A percentile compares a stretch with the other conserved stretches of the same genome.
These are phyloP conservation scores for Bugula neritina DNA, from an alignment of 2,888 invertebrate species.

Conservation along the genomic window DNA sequence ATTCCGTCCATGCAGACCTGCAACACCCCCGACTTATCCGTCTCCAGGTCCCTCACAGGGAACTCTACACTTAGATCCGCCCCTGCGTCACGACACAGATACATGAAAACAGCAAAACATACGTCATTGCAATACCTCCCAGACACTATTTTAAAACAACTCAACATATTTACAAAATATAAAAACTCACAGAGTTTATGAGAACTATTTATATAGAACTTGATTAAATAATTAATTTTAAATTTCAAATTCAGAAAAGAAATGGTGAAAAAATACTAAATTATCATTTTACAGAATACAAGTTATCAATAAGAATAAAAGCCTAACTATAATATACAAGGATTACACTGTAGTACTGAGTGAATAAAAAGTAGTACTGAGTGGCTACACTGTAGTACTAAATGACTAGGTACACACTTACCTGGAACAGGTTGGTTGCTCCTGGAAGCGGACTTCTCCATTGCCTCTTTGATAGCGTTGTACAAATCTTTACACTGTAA, in stretches of 20 bases:
- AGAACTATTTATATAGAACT: too few species aligned
- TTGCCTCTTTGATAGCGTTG: slow-evolving; percentile 95
- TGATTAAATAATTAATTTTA: too few species aligned
- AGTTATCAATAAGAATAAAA: not conserved
- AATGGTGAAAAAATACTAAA: too few species aligned
- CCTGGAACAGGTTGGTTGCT: slow-evolving; percentile 59
- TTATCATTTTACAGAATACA: too few species aligned
- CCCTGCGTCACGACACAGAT: too few species aligned
- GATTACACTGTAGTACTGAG: not conserved
- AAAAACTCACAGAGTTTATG: not conserved
- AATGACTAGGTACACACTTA: slow-evolving; percentile 35
- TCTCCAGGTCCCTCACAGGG: slow-evolving; percentile 93
- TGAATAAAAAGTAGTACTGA: not conserved
- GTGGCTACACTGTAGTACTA: not conserved
- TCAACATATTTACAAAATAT: not conserved
- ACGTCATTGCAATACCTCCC: too few species aligned
- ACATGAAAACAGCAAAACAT: too few species aligned
- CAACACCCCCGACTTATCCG: slow-evolving; percentile 92
- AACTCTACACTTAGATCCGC: slow-evolving; percentile 74
- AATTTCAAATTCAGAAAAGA: too few species aligned
- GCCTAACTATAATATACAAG: not conserved
- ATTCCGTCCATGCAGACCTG: slow-evolving; percentile 98
- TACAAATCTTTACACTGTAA: slow-evolving; percentile 93
- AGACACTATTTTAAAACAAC: too few species aligned
- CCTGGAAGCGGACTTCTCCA: slow-evolving; percentile 75